Evolutionary conservation across 2,888 invertebrate species (phyloP).

Genomic region (Apodemia zela): DNA sequence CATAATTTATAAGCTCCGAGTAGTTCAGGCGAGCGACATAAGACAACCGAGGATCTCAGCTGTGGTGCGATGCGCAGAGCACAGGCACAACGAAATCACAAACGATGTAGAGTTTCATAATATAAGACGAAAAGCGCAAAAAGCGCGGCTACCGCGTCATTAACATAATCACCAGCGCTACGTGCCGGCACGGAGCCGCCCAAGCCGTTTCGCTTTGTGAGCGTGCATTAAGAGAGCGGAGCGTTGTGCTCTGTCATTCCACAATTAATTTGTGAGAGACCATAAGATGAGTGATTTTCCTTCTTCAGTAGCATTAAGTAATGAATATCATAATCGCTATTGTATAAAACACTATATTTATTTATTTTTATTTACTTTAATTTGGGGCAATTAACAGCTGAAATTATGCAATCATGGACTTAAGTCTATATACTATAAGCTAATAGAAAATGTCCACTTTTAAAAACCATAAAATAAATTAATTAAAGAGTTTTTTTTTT

Average conservation of each 20-base stretch:
- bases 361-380: no score
- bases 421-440: no score
- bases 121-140: conserved; percentile 68
- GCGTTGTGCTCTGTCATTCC: conserved; percentile 73
- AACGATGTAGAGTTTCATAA: conserved; percentile 68
- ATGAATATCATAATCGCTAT: conserved; percentile 27
- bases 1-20: conserved; percentile 75
- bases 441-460: no score
- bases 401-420: no score
- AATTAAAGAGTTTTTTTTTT: no score
- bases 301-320: conserved; percentile 29
- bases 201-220: conserved; percentile 75
- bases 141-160: conserved; percentile 76
- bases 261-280: conserved; percentile 71
- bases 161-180: conserved; percentile 77
- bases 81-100: conserved; percentile 36
- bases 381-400: no score
- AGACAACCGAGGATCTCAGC: conserved; percentile 36
- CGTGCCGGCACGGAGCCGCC: conserved; percentile 66
- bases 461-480: no score
- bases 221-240: conserved; percentile 71
- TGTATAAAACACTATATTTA: neutral
- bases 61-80: conserved; percentile 30
- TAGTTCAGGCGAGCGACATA: conserved; percentile 55
- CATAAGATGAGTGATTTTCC: conserved; percentile 45